phyloP scores from a whole-genome alignment of 2,797 vertebrate species.

The Pampus argenteus region DNA sequence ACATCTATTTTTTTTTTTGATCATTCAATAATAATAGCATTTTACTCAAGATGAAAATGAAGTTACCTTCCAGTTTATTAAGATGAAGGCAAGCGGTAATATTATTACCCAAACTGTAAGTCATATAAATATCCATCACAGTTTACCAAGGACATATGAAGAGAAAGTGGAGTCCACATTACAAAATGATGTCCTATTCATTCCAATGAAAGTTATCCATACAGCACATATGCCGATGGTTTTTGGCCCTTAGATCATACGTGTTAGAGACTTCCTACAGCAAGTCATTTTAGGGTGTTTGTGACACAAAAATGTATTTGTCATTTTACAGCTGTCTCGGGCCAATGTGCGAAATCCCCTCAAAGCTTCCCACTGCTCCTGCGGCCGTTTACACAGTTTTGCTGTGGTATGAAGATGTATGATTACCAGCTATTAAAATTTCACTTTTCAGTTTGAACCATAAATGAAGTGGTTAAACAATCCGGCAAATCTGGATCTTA shows the following conservation, averaged over 20 bases:
- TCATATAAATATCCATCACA: not conserved
- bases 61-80: too few relatives aligned
- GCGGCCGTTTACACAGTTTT: too few relatives aligned
- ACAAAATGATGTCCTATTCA: not conserved
- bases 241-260: too few relatives aligned
- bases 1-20: not conserved
- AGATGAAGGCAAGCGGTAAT: not conserved
- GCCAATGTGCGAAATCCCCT: not conserved
- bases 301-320: too few relatives aligned
- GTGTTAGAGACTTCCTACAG: not conserved
- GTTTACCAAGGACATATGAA: not conserved
- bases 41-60: not conserved
- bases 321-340: too few relatives aligned
- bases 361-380: not conserved
- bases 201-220: not conserved
- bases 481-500: not conserved
- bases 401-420: not conserved
- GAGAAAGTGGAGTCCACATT: not conserved
- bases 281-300: too few relatives aligned
- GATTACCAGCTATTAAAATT: not conserved
- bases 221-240: too few relatives aligned
- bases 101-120: not conserved
- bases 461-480: not conserved
- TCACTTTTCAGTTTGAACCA: too few relatives aligned
- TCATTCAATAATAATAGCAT: not conserved